phyloP scores from a whole-genome alignment of 2,113 vertebrate genomes.

The Rhabdomys dilectus region DNA sequence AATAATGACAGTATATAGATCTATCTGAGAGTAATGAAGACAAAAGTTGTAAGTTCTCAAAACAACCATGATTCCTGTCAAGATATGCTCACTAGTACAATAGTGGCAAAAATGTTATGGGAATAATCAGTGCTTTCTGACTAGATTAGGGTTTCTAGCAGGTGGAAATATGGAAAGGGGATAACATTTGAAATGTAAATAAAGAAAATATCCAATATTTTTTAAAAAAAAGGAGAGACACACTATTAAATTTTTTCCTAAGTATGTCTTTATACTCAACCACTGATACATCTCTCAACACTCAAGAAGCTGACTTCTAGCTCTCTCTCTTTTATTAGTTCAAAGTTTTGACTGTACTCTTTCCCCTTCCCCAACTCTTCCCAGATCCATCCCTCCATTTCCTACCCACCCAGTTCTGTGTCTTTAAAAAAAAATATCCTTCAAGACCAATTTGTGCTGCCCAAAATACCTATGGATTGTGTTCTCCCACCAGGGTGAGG shows the following conservation, averaged over 20 bases:
- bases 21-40: background rate
- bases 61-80: background rate
- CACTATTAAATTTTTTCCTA: too few species aligned
- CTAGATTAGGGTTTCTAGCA: too few species aligned
- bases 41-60: constrained; percentile 1
- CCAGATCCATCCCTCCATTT: background rate
- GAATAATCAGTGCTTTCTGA: background rate
- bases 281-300: background rate
- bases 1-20: background rate
- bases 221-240: background rate
- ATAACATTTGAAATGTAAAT: too few species aligned
- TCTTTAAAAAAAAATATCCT: background rate
- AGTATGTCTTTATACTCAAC: background rate
- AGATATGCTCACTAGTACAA: background rate
- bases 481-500: background rate
- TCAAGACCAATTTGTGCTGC: background rate
- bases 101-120: background rate
- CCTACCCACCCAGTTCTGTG: background rate
- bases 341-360: background rate
- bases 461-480: background rate
- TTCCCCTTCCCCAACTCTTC: background rate
- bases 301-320: background rate
- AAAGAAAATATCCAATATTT: too few species aligned
- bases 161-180: too few species aligned
- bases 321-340: background rate